Conservation (phyloP, 2,113 vertebrate species). For the Hemicordylus capensis region DNA sequence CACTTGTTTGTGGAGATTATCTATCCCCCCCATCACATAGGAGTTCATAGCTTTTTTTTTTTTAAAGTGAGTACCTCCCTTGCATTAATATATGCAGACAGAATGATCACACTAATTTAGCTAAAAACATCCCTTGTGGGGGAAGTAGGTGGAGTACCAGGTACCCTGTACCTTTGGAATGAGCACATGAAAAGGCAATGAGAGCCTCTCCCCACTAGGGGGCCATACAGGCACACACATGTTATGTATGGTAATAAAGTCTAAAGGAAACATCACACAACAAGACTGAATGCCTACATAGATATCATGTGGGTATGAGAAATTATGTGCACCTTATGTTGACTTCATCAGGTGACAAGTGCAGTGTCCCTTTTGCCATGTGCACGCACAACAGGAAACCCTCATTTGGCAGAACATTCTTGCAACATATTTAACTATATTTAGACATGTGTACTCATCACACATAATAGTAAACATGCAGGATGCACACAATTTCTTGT, state of each 20-base stretch:
- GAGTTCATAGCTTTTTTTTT: too few relatives aligned
- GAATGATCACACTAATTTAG: background rate
- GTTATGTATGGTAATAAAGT: background rate
- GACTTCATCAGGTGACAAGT: background rate
- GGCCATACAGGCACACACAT: background rate
- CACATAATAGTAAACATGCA: background rate
- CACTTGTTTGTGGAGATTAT: too few relatives aligned
- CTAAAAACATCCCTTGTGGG: background rate
- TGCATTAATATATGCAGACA: background rate
- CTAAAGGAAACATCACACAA: background rate
- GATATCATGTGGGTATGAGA: background rate
- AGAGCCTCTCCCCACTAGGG: conserved; percentile 7
- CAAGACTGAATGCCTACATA: background rate
- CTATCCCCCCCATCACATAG: too few relatives aligned
- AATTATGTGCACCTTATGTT: background rate
- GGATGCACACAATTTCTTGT: background rate
- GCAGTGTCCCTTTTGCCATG: background rate
- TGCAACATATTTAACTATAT: background rate
- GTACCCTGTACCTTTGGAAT: background rate
- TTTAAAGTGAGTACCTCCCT: background rate
- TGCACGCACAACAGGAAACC: background rate
- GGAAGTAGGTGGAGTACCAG: too few relatives aligned
- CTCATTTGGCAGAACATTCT: background rate
- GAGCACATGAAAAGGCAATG: background rate
- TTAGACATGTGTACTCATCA: background rate